These are phyloP conservation scores for Orientallactaga sibirica DNA, from an alignment of 2,797 vertebrate genomes.

Conservation along the genomic window DNA sequence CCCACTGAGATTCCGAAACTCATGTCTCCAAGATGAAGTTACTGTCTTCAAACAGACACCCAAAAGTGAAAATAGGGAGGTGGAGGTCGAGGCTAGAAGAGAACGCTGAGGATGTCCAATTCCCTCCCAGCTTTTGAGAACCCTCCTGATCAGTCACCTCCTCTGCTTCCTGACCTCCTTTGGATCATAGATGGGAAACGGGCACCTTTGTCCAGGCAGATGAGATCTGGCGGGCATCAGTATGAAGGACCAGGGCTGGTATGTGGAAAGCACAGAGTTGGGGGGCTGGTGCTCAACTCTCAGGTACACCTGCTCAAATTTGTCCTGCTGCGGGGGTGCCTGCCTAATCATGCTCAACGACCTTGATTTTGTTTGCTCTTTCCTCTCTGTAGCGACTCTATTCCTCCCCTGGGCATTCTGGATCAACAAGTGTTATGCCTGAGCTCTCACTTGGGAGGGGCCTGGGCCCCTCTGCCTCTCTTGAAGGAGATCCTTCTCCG, in stretches of 20 bases:
- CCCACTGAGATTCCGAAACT: neutral
- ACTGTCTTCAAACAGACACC: neutral
- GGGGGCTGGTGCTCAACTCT: neutral
- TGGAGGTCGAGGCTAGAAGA: neutral
- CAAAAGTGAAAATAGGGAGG: neutral
- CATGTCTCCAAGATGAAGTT: neutral
- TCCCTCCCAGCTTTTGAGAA: neutral
- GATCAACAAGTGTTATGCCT: neutral
- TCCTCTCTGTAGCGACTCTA: neutral
- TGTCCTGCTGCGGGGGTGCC: too few species aligned
- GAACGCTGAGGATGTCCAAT: neutral
- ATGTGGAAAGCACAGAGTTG: neutral
- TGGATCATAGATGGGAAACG: neutral
- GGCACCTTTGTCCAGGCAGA: neutral
- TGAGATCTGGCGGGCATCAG: neutral
- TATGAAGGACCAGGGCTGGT: neutral
- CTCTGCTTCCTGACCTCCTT: neutral
- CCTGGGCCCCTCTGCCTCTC: neutral
- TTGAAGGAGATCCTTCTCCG: neutral
- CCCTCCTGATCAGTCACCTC: neutral
- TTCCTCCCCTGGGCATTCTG: neutral
- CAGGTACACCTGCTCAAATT: neutral
- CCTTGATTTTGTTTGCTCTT: conserved; percentile 14
- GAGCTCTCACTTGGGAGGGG: neutral
- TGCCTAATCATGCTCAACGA: neutral